These are phyloP conservation scores for Hippocampus comes DNA, from an alignment of 2,113 vertebrate species.

Conservation along the genomic window DNA sequence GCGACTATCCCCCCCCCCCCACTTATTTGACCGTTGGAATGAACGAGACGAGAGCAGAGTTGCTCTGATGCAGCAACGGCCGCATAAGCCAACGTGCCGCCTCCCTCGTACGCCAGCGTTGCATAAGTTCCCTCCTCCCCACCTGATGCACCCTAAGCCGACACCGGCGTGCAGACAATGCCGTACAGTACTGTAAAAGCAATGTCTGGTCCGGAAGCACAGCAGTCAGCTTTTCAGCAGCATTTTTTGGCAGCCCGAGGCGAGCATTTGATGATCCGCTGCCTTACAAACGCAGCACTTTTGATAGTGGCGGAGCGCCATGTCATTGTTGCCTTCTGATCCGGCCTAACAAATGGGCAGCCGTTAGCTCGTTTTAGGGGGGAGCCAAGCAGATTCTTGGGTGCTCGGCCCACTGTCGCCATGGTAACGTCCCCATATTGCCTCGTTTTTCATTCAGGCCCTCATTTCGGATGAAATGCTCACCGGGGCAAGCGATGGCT, in stretches of 20 bases:
- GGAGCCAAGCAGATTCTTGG: slow-evolving; percentile 7
- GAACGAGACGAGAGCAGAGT: background rate
- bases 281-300: slow-evolving; percentile 5
- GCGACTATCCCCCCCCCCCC: too few relatives aligned
- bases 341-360: background rate
- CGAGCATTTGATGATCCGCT: background rate
- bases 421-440: background rate
- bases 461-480: slow-evolving; percentile 10
- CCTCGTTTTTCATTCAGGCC: background rate
- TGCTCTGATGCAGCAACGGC: background rate
- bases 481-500: slow-evolving; percentile 7
- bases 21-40: background rate
- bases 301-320: background rate
- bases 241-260: background rate
- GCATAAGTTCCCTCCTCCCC: slow-evolving; percentile 18
- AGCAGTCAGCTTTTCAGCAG: slow-evolving; percentile 26
- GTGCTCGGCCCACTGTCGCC: background rate
- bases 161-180: background rate
- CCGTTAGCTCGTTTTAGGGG: background rate
- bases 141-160: slow-evolving; percentile 13
- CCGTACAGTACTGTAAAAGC: background rate
- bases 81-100: slow-evolving; percentile 18
- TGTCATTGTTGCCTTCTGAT: slow-evolving; percentile 7
- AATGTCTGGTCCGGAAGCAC: slow-evolving; percentile 26
- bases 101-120: slow-evolving; percentile 32